These are phyloP conservation scores for Apeltes quadracus DNA, from an alignment of 2,113 vertebrate genomes.

Conservation along the genomic window DNA sequence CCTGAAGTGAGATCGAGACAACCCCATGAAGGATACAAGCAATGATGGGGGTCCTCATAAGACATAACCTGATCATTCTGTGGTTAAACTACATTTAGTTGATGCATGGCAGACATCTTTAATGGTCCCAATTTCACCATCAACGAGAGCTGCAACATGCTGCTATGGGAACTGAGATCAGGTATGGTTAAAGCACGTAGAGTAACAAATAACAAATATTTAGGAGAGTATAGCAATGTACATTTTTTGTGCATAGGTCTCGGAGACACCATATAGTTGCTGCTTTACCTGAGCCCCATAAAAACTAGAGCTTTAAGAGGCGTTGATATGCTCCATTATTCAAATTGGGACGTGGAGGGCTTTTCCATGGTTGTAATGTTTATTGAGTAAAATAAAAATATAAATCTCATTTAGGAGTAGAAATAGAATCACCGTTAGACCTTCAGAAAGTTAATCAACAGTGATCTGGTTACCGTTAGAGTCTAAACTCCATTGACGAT, in stretches of 20 bases:
- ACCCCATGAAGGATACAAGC: too few relatives aligned
- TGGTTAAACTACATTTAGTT: too few relatives aligned
- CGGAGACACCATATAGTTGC: background rate
- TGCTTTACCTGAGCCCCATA: background rate
- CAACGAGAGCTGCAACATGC: too few relatives aligned
- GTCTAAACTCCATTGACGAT: constrained; percentile 1
- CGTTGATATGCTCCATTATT: background rate
- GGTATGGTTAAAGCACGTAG: too few relatives aligned
- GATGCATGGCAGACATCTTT: too few relatives aligned
- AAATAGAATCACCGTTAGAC: background rate
- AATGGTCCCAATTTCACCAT: too few relatives aligned
- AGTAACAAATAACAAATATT: too few relatives aligned
- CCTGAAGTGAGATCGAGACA: too few relatives aligned
- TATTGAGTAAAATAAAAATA: background rate
- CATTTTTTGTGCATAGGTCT: background rate
- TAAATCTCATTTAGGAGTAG: background rate
- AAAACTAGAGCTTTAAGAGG: background rate
- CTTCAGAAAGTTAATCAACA: background rate
- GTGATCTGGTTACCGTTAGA: background rate
- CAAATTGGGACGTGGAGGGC: background rate
- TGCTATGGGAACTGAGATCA: too few relatives aligned
- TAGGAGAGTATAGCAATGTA: too few relatives aligned
- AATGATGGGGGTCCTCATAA: too few relatives aligned
- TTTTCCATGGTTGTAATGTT: background rate
- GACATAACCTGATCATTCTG: too few relatives aligned